A percentile compares a stretch with the other conserved stretches of the same genome.
These are phyloP conservation scores for Urocolius indicus DNA, from an alignment of 2,113 vertebrate genomes.

Conservation along the genomic window DNA sequence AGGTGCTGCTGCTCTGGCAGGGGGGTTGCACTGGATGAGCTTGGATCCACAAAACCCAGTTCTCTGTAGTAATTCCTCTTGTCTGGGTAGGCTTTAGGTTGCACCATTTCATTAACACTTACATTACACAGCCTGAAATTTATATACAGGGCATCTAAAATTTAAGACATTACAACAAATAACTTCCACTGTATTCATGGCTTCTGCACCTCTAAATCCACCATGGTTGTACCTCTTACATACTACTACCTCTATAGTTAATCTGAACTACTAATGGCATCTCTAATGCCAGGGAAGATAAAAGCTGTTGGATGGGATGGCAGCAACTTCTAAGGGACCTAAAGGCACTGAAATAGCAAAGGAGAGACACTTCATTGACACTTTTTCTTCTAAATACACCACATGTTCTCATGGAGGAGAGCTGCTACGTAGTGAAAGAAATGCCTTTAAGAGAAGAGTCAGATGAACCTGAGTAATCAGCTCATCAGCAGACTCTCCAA, in stretches of 20 bases:
- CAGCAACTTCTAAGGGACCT: not conserved
- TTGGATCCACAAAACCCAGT: not conserved
- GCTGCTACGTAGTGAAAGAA: not conserved
- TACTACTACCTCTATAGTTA: not conserved
- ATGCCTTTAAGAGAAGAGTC: not conserved
- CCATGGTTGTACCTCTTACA: not conserved
- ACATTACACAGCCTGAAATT: not conserved
- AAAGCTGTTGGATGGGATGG: not conserved
- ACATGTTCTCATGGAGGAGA: not conserved
- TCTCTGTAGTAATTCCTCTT: not conserved
- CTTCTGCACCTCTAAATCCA: not conserved
- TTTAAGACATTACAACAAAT: not conserved
- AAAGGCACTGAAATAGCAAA: not conserved
- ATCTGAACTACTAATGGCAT: fast-evolving
- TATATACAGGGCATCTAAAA: not conserved
- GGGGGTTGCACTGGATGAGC: no score
- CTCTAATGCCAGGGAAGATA: fast-evolving
- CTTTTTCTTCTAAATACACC: not conserved
- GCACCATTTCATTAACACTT: not conserved
- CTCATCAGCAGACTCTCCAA: not conserved
- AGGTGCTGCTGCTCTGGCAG: no score
- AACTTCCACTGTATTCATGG: fast-evolving
- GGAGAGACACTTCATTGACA: not conserved
- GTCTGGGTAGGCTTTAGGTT: not conserved
- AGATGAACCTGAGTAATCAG: not conserved